Evolutionary conservation across 2,113 vertebrate genomes (phyloP).

Genomic region (Pan paniscus): DNA sequence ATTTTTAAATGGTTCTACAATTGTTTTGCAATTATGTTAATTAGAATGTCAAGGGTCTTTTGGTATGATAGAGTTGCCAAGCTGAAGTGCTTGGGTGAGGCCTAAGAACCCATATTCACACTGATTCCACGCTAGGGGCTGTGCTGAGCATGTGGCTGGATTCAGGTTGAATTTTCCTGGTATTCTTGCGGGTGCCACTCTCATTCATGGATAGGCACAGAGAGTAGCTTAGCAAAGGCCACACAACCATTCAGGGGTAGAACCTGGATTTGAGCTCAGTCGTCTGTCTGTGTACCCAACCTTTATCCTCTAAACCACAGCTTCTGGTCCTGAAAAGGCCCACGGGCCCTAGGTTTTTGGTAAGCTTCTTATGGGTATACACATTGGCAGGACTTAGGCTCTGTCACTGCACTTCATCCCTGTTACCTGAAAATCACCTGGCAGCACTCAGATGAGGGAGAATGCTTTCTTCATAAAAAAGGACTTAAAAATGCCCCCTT

Average conservation of each 20-base stretch:
- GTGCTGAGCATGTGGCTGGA: background rate
- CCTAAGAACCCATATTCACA: background rate
- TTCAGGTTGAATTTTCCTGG: background rate
- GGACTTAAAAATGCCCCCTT: background rate
- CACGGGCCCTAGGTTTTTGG: fast-evolving
- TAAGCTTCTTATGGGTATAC: background rate
- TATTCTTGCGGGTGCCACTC: background rate
- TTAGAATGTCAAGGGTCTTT: background rate
- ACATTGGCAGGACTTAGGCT: background rate
- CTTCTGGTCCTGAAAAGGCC: background rate
- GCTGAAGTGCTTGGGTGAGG: background rate
- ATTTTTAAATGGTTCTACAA: background rate
- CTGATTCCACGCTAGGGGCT: background rate
- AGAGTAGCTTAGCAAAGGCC: background rate
- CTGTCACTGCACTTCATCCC: background rate
- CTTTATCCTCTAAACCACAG: background rate
- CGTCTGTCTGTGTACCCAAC: background rate
- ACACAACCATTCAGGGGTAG: background rate
- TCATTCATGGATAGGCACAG: background rate
- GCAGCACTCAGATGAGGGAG: background rate
- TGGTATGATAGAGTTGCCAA: background rate
- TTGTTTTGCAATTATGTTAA: background rate
- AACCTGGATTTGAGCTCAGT: background rate
- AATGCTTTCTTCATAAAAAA: background rate
- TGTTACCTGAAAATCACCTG: background rate